Evolutionary conservation across 2,113 vertebrate genomes (phyloP), one percentile per base, ranked within the genome.

Genomic region (Pterocles burchelli): DNA sequence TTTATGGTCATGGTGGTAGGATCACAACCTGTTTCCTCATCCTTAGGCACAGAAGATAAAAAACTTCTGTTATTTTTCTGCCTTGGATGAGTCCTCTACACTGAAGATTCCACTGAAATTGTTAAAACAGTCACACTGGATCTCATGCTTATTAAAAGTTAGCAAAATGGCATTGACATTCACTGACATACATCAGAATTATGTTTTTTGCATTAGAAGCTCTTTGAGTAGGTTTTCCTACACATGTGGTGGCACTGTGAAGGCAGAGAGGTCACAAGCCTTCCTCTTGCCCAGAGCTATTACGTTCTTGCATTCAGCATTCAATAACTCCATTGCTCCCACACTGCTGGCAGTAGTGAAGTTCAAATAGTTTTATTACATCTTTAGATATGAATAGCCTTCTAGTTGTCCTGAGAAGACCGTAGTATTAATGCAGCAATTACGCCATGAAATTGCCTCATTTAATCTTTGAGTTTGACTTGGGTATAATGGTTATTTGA

Each of bases 371-470:
- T 57, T 84, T 65, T 34, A n/a, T 66, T 83, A 31, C 17, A 21
- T 79, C 49, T 85, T 88, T 73, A 70, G 46, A 51, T 38, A 62
- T 38, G 34, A 94, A 62, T 58, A 61, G n/a, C 11, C 46, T 87
- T 87, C 48, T 31, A 49, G 19, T 54, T 61, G 24, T 82, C 84
- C 82, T 90, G 63, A 91, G 62, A 87, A 94, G 62, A 72, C 25
- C 1, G 1, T 62, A 34, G 31, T 62, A 54, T 75, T 87, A 87
- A 75, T 61, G 59, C 61, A 57, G 57, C 45, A 71, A 82, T 72
- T 75, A 45, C 2, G 1, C 13, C 61, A 68, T 24, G 19, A 85
- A 81, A 89, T 33, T 25, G 10, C 19, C 62, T 87, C 29, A 78
- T 66, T 72, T 77, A 66, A 5, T 78, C 38, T 73, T 52, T n/a